Evolutionary conservation across 2,888 invertebrate genomes (phyloP).

Genomic region (Liopterus haemorrhoidalis): DNA sequence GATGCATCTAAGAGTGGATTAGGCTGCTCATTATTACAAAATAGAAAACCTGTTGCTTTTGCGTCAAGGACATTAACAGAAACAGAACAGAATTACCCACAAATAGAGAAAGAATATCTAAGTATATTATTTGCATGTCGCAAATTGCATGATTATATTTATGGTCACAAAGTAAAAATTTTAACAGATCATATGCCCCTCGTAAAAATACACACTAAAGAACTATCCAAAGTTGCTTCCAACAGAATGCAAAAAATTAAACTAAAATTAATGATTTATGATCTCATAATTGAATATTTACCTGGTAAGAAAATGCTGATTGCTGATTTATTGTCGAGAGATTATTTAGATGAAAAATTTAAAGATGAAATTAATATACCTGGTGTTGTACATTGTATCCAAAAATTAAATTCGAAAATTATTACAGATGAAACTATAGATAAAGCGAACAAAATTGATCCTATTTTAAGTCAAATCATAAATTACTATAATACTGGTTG

Average conservation of each 20-base stretch:
- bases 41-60: constrained; percentile 24
- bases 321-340: constrained; percentile 27
- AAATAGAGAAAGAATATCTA: constrained; percentile 7
- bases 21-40: constrained; percentile 28
- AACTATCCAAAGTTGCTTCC: constrained; percentile 24
- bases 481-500: constrained; percentile 29
- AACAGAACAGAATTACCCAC: constrained; percentile 7
- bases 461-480: constrained; percentile 19
- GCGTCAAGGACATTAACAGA: constrained; percentile 24
- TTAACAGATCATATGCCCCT: constrained; percentile 29
- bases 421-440: constrained; percentile 20
- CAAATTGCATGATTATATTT: constrained; percentile 30
- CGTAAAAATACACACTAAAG: constrained; percentile 28
- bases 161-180: constrained; percentile 24
- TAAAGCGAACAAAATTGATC: constrained; percentile 22
- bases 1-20: constrained; percentile 28
- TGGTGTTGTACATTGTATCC: constrained; percentile 27
- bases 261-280: constrained; percentile 28
- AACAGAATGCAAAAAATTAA: constrained; percentile 29
- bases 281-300: constrained; percentile 25
- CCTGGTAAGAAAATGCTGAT: constrained; percentile 29
- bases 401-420: constrained; percentile 27
- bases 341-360: constrained; percentile 19
- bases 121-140: constrained; percentile 24
- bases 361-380: constrained; percentile 25